phyloP scores from a whole-genome alignment of 2,888 invertebrate genomes.

The Nemapogon koenigi region DNA sequence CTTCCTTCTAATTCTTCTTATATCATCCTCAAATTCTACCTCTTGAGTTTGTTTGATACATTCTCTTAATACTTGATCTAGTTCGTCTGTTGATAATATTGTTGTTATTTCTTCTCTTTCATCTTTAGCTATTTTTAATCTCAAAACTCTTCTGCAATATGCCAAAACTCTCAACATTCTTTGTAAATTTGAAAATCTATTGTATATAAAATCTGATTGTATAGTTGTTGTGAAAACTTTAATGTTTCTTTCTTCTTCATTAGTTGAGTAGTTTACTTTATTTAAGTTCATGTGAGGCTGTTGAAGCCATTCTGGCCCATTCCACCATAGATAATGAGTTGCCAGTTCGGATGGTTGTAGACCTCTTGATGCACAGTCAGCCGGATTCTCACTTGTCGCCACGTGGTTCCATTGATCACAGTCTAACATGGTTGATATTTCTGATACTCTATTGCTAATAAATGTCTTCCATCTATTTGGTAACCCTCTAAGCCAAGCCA shows the following conservation, averaged over 20 bases:
- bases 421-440: slow-evolving; percentile 14
- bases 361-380: slow-evolving; percentile 14
- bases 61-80: background rate
- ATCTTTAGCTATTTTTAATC: background rate
- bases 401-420: slow-evolving; percentile 13
- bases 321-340: slow-evolving; percentile 9
- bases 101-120: background rate
- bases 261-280: background rate
- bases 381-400: slow-evolving; percentile 13
- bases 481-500: too few species aligned
- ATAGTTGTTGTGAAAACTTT: background rate
- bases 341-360: slow-evolving; percentile 10
- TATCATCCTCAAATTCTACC: slow-evolving; percentile 2
- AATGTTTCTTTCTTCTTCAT: background rate
- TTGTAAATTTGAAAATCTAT: background rate
- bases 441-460: slow-evolving; percentile 17
- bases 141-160: background rate
- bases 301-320: slow-evolving; percentile 10
- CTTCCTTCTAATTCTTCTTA: background rate
- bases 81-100: background rate
- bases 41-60: background rate
- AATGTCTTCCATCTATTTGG: slow-evolving; percentile 19
- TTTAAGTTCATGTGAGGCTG: background rate
- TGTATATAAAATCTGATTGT: background rate
- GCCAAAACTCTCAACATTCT: background rate